Conservation (phyloP, 2,888 invertebrate genomes). For the Monoplex corrugatus region DNA sequence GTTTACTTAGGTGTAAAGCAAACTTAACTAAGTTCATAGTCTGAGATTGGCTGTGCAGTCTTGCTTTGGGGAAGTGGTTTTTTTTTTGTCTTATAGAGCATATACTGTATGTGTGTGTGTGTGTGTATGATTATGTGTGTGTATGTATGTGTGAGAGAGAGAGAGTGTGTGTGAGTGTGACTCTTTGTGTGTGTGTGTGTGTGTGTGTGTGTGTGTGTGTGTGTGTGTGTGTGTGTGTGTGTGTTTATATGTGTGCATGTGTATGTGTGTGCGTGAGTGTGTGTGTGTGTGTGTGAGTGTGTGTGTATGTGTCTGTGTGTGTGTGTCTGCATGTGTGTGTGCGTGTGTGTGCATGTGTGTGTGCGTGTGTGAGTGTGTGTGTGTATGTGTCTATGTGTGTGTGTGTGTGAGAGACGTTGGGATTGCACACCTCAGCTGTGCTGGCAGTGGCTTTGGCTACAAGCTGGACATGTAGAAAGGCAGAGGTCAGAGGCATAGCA, state of each 20-base stretch:
- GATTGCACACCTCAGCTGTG: too few species aligned
- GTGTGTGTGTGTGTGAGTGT: not conserved
- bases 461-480: too few species aligned
- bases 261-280: not conserved
- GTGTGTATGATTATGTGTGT: not conserved
- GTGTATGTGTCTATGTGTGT: not conserved
- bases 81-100: too few species aligned
- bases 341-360: not conserved
- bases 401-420: too few species aligned
- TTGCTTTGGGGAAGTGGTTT: too few species aligned
- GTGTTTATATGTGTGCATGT: not conserved
- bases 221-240: constrained; percentile 17
- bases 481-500: too few species aligned
- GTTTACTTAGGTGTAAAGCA: too few species aligned
- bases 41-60: too few species aligned
- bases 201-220: not conserved
- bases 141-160: not conserved
- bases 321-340: not conserved
- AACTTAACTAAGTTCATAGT: too few species aligned
- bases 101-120: too few species aligned
- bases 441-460: too few species aligned
- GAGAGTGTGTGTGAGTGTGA: not conserved
- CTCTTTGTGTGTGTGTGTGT: not conserved
- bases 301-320: not conserved
- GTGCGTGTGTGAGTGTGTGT: not conserved